Base-by-base conservation (phyloP, 2,888 invertebrate genomes). In the Pantelozetes paolii region DNA sequence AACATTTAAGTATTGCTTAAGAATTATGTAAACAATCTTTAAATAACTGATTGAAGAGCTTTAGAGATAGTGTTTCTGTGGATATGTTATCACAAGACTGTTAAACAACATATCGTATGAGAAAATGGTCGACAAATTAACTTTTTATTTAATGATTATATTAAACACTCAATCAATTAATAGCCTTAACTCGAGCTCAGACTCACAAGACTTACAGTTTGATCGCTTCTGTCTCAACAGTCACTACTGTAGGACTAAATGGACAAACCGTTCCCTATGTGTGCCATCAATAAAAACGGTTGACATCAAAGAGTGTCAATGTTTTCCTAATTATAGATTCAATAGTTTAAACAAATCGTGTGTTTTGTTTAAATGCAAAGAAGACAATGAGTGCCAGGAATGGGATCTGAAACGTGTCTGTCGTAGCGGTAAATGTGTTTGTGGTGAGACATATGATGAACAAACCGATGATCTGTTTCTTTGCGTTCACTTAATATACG, bases 361-460 rank as follows among this genome's bases (percentile, higher is more conserved):
- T 32, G 23, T 30, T 3, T 15, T 5, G 2, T 62, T 62, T 30
- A 9, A 62, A 20, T 62, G 62, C 15, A 28, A 30, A 30, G 30
- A 62, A 62, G 62, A 62, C 32, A 62, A 18, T 30, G 30, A 62
- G 30, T 62, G 62, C 26, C 62, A 62, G 32, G 62, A 62, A n/a
- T 62, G 62, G 62, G 62, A 62, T 30, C 5, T 62, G 30, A 62
- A 62, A 32, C 62, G 62, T 6, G 30, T 62, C 62, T 62, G 62
- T 62, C 30, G 20, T 62, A 62, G n/a, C 26, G 18, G 62, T 32
- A 11, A 26, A 8, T 62, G 62, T 30, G 30, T 30, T 32, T 62
- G 62, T 62, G 62, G 30, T 9, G 2, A 18, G 30, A 62, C 62
- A 11, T 62, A 62, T 32, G 62, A 62, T 5, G 62, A 62, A 62